Evolutionary conservation across 1,140 invertebrate genomes (phyloP), one percentile per base, ranked within the genome.

Genomic region (Cephus cinctus): DNA sequence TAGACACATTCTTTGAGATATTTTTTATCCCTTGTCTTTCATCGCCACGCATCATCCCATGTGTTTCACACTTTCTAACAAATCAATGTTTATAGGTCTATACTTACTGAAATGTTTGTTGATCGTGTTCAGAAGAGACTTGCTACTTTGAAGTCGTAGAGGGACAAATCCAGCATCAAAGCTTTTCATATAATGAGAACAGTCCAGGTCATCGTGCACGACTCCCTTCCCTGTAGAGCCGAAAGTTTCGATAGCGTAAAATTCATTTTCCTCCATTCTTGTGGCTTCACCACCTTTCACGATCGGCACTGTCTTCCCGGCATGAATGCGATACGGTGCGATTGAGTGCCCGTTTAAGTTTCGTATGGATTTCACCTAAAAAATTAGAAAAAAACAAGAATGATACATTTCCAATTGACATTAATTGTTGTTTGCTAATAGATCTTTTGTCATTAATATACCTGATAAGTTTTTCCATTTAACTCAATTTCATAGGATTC

Each of bases 151-250:
- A 46, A 96, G 73, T 66, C 92, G 92, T 30, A 98, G 72, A 42
- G 94, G 94, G 31, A 96, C 90, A 77, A 90, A 95, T 48, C 90
- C 89, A 71, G 87, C 86, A 62, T 99, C 96, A 76, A 92, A 99
- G 69, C 97, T 96, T 75, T 98, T 99, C 97, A 99, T 99, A 67
- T 99, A 99, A 79, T 99, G 98, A 21, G 96, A 98, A 52, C 90
- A 93, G 65, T 99, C 97, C 90, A 98, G 96, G 71, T 99, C 98
- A 74, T 99, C 96, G 71, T 98, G 94, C 1, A 99, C 96, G 43
- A 92, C 81, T 9, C 98, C 98, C 54, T 89, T 87, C 3, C 98
- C 98, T 9, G 98, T 99, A 2, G 95, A 98, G 5, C 98, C 98
- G 72, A 99, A 99, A 0, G 98, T 99, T 78, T 99, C 98, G 54